phyloP scores from a whole-genome alignment of 1,140 invertebrate species.

The Temnothorax nylanderi region DNA sequence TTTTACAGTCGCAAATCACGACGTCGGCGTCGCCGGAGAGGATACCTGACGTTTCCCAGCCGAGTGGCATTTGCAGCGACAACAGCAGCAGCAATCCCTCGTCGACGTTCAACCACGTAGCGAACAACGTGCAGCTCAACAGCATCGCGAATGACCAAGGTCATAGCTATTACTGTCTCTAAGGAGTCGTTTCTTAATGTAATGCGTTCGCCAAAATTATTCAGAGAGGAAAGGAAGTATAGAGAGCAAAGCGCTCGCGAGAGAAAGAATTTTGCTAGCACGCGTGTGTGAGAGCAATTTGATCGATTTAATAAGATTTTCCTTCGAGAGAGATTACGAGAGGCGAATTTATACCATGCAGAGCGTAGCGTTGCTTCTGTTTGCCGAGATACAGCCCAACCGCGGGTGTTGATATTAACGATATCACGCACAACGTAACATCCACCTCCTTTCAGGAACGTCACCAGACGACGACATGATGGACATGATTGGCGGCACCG shows the following conservation, averaged over 20 bases:
- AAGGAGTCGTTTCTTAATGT: slow-evolving; percentile 78
- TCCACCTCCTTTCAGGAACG: slow-evolving; percentile 78
- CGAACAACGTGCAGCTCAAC: slow-evolving; percentile 82
- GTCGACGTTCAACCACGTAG: slow-evolving; percentile 78
- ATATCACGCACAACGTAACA: slow-evolving; percentile 67
- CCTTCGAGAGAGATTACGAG: not conserved
- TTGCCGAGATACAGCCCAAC: not conserved
- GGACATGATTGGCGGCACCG: slow-evolving; percentile 87
- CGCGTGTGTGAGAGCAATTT: not conserved
- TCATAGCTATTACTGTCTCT: slow-evolving; percentile 82
- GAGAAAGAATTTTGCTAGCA: not conserved
- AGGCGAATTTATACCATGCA: not conserved
- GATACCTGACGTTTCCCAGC: slow-evolving; percentile 72
- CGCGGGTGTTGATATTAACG: slow-evolving; percentile 20
- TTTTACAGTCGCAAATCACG: slow-evolving; percentile 65
- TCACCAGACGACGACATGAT: slow-evolving; percentile 87
- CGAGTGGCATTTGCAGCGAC: slow-evolving; percentile 71
- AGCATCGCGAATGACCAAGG: slow-evolving; percentile 84
- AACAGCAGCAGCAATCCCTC: slow-evolving; percentile 76
- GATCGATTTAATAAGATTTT: slow-evolving; percentile 2
- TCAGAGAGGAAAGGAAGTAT: slow-evolving; percentile 16
- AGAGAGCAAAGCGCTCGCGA: not conserved
- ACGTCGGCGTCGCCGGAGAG: slow-evolving; percentile 76
- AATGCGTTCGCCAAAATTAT: slow-evolving; percentile 69
- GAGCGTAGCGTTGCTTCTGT: slow-evolving; percentile 17